Base-by-base conservation (phyloP, 2,888 invertebrate species). In the Folsomia manolachei region DNA sequence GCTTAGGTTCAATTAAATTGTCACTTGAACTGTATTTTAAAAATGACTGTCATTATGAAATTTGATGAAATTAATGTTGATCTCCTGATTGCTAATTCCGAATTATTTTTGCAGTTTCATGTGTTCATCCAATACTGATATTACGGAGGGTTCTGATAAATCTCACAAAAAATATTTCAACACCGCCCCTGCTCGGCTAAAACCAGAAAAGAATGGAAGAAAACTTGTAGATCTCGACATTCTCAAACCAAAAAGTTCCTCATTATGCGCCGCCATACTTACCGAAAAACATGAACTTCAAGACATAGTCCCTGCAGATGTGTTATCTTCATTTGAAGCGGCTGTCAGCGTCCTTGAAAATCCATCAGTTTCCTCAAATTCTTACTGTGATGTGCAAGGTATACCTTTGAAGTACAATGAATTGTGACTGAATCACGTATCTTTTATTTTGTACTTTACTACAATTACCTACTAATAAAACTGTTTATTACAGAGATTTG, bases 121-220 rank as follows among this genome's bases (percentile, higher is more conserved):
- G 56, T 78, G 78, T 19, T 77, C 76, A 66, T 79, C 80, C 51
- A 80, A 75, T 70, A 78, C 75, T 70, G 73, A 78, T 77, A 73
- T 78, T 73, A 76, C 75, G 39, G 71, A 74, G 66, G 72, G 74
- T 25, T 74, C 68, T 39, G 67, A 71, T 21, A 80, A 79, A 71
- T 79, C 78, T 21, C 77, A 76, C n/a, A 75, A 78, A 70, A 80
- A 79, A 72, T 80, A 80, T 71, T 80, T 79, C 71, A 78, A 80
- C 71, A 80, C 80, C n/a, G 80, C 80, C 18, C 80, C 80, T 4
- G 80, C 80, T 1, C 72, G 80, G 19, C 71, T 80, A 53, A 79
- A 78, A 69, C 79, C 80, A 1, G 78, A 80, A 69, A 80, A 78
- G 52, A 39, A 70, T 53, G 73, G 73, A 2, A 74, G 71, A 60